Base-by-base conservation (phyloP, 2,113 vertebrate genomes). In the Zosterops pallidus region DNA sequence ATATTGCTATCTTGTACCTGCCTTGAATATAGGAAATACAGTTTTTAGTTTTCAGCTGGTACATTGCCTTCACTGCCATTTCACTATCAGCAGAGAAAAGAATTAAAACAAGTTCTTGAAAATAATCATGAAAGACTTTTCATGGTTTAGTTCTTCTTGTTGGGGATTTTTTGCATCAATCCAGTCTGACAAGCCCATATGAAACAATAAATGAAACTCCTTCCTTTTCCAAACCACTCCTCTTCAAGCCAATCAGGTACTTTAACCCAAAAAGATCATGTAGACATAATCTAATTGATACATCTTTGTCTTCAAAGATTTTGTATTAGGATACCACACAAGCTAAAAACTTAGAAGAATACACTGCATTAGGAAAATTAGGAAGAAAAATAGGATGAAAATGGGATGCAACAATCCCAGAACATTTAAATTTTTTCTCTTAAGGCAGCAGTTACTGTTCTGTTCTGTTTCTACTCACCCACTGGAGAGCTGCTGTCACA, bases 121-220 rank as follows among this genome's bases (percentile, higher is more conserved):
- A 85, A 79, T 20, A 83, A 68, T 60, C 2, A 19, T n/a, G 25
- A 9, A 29, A 15, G 8, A 56, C 13, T 47, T 50, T 31, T n/a
- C 11, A 26, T 1, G 9, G 33, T 47, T 69, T 31, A 33, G 0
- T 1, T 15, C 50, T 47, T 14, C 1, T 12, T 44, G 31, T 25
- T 37, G 20, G 4, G 6, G 9, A 39, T 25, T 14, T 26, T 69
- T 69, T 9, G 2, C 14, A 74, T 42, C 31, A 46, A 57, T 74
- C 18, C 24, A 74, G 33, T 64, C 39, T 49, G 14, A 76, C 42
- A 15, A 82, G 12, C 11, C 39, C 5, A n/a, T 55, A 31, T 25
- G 25, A 90, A 95, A 55, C 1, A 47, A 37, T 23, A 56, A 83
- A 55, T 23, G 1, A 67, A 92, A 56, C 6, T 77, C 14, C 7